A percentile compares a stretch with the other conserved stretches of the same genome.
phyloP scores from a whole-genome alignment of 1,140 invertebrate genomes.

The Lethocerus indicus region DNA sequence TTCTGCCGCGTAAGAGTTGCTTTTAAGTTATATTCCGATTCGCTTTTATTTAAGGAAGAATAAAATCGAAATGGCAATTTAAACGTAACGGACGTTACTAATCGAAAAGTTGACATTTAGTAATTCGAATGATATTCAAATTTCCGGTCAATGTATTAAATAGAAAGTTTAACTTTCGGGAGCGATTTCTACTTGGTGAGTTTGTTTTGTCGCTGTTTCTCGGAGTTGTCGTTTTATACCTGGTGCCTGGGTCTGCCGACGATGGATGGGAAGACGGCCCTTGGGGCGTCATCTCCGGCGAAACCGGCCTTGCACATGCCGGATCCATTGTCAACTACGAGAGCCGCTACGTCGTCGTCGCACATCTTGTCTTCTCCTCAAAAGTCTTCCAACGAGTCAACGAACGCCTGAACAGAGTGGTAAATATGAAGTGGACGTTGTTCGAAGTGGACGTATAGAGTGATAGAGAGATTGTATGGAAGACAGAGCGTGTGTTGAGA shows the following conservation, averaged over 20 bases:
- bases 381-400: background rate
- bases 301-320: slow-evolving; percentile 86
- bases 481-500: background rate
- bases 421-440: no score
- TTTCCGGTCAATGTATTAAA: background rate
- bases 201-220: slow-evolving; percentile 69
- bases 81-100: background rate
- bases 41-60: background rate
- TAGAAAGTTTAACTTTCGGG: background rate
- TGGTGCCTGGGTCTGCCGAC: slow-evolving; percentile 67
- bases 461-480: background rate
- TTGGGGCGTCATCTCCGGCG: slow-evolving; percentile 73
- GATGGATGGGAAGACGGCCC: slow-evolving; percentile 78
- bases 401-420: background rate
- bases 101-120: background rate
- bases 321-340: slow-evolving; percentile 79
- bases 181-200: background rate
- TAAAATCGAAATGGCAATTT: background rate
- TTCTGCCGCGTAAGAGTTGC: no score
- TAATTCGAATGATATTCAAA: background rate
- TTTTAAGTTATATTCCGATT: no score
- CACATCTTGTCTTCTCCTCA: slow-evolving; percentile 44
- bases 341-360: slow-evolving; percentile 74
- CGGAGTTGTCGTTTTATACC: slow-evolving; percentile 23
- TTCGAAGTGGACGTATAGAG: no score